Evolutionary conservation across 2,113 vertebrate species (phyloP).

Genomic region (Gobius niger): DNA sequence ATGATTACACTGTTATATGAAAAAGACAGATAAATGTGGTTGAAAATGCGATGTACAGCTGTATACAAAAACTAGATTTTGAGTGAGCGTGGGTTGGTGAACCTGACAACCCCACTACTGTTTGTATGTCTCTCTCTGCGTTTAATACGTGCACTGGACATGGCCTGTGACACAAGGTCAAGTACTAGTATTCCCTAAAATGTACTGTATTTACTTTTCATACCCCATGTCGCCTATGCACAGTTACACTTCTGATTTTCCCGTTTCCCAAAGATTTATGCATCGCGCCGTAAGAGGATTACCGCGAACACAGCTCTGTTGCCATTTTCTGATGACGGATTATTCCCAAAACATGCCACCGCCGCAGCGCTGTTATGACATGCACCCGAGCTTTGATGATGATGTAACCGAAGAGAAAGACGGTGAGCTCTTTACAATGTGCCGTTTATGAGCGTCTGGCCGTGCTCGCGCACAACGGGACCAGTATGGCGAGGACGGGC

Average conservation of each 20-base stretch:
- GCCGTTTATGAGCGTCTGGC: constrained; percentile 54
- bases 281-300: constrained; percentile 65
- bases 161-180: no score
- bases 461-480: constrained; percentile 46
- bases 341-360: constrained; percentile 72
- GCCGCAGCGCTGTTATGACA: constrained; percentile 55
- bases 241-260: constrained; percentile 3
- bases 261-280: constrained; percentile 49
- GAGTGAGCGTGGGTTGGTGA: no score
- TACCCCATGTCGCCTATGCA: neutral
- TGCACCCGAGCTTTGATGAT: constrained; percentile 38
- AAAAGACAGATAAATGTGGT: no score
- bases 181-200: neutral
- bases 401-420: constrained; percentile 61
- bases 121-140: no score
- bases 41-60: no score
- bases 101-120: no score
- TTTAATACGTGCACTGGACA: neutral
- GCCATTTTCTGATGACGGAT: constrained; percentile 71
- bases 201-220: neutral
- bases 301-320: constrained; percentile 37
- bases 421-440: constrained; percentile 56
- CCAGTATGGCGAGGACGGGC: constrained; percentile 47
- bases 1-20: no score
- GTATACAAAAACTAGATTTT: no score